Percentiles rank a stretch among this genome's conserved stretches.
These are phyloP conservation scores for Mythimna pallens DNA, from an alignment of 2,888 invertebrate genomes.

Conservation along the genomic window DNA sequence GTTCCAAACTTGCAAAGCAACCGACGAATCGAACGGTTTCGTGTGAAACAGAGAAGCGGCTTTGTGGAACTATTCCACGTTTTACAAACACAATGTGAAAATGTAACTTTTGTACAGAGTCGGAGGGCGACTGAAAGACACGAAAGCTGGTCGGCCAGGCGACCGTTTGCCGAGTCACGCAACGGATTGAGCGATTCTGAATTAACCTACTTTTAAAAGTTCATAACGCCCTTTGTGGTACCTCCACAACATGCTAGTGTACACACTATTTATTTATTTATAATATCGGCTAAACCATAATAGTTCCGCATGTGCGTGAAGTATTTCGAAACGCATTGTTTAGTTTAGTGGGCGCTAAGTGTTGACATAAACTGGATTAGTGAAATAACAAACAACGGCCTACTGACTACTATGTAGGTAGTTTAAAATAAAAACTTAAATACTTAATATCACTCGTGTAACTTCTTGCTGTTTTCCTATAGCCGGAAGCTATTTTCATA, in stretches of 20 bases:
- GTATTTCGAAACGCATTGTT: conserved; percentile 61
- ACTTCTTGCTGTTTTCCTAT: conserved; percentile 43
- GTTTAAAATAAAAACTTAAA: conserved; percentile 35
- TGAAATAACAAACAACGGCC: conserved; percentile 57
- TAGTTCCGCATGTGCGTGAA: conserved; percentile 56
- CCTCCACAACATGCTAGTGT: conserved; percentile 32
- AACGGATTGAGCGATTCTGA: conserved; percentile 79
- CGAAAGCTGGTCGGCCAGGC: conserved; percentile 65
- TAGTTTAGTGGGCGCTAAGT: conserved; percentile 56
- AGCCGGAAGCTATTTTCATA: conserved; percentile 61
- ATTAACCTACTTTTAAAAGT: conserved; percentile 78
- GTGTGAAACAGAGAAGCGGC: conserved; percentile 67
- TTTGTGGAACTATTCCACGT: conserved; percentile 77
- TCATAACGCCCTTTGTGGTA: conserved; percentile 57
- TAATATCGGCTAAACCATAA: conserved; percentile 42
- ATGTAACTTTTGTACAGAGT: conserved; percentile 62
- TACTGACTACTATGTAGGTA: conserved; percentile 25
- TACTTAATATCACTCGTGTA: conserved; percentile 17
- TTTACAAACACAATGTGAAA: conserved; percentile 72
- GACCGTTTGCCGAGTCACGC: conserved; percentile 80
- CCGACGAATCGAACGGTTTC: conserved; percentile 74
- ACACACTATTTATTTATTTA: conserved; percentile 53
- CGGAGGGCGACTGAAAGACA: conserved; percentile 71
- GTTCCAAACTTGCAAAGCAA: conserved; percentile 75
- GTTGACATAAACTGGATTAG: conserved; percentile 52